A percentile compares a stretch with the other conserved stretches of the same genome.
Evolutionary conservation across 2,113 vertebrate species (phyloP).

Genomic region (Noctilio leporinus): DNA sequence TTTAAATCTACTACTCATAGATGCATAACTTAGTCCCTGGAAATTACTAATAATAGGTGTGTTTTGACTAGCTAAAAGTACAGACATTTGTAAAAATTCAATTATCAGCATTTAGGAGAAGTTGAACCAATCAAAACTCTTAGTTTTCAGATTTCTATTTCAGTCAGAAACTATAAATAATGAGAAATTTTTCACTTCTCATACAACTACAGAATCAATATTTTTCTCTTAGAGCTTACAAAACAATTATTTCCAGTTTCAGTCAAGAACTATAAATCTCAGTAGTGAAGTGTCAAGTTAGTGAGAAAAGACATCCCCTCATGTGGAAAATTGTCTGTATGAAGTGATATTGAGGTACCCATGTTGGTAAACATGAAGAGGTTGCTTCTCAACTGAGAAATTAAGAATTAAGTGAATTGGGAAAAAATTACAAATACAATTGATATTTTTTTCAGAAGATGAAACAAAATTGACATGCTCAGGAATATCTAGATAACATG

Average conservation of each 20-base stretch:
- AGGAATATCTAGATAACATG: background rate
- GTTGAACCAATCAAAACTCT: background rate
- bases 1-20: background rate
- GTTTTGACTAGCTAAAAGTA: background rate
- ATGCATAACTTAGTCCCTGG: background rate
- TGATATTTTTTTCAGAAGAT: background rate
- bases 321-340: slow-evolving; percentile 45
- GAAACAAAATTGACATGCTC: background rate
- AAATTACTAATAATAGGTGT: background rate
- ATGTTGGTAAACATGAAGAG: background rate
- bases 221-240: slow-evolving; percentile 5
- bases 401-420: slow-evolving; percentile 18
- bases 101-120: background rate
- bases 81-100: background rate
- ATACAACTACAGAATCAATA: background rate
- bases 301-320: slow-evolving; percentile 34
- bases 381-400: background rate
- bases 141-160: background rate
- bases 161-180: background rate
- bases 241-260: slow-evolving; percentile 40
- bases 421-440: background rate
- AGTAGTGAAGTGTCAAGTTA: slow-evolving; percentile 48
- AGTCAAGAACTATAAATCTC: slow-evolving; percentile 42
- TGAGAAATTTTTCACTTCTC: background rate
- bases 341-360: slow-evolving; percentile 53